Conservation (phyloP, 2,113 vertebrate genomes). For the Megaceryle torquata region DNA sequence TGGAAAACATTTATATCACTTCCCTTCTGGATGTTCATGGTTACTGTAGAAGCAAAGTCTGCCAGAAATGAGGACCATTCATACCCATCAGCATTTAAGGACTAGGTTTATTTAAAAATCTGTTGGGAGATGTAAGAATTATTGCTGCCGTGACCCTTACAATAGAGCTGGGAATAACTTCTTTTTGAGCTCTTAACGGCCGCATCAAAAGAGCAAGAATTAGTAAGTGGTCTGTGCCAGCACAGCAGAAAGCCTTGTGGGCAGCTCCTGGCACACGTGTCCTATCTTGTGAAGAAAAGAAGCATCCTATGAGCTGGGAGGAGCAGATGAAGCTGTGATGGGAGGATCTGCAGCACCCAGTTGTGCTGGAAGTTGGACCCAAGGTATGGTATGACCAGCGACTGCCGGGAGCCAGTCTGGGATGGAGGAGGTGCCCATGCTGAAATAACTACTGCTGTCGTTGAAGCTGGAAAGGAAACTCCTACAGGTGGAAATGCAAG, state of each 20-base stretch:
- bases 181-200: neutral
- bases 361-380: neutral
- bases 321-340: neutral
- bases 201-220: neutral
- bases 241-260: neutral
- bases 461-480: neutral
- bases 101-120: neutral
- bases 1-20: neutral
- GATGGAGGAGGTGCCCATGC: neutral
- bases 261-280: neutral
- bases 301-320: neutral
- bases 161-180: neutral
- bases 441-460: neutral
- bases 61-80: neutral
- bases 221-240: neutral
- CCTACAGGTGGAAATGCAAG: neutral
- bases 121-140: neutral
- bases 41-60: neutral
- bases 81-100: neutral
- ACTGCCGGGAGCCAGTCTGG: neutral
- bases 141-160: neutral
- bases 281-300: neutral
- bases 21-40: neutral
- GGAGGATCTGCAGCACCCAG: neutral
- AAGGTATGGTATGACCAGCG: neutral